Base-by-base conservation (phyloP, 2,888 invertebrate species). In the Cenopis cana region DNA sequence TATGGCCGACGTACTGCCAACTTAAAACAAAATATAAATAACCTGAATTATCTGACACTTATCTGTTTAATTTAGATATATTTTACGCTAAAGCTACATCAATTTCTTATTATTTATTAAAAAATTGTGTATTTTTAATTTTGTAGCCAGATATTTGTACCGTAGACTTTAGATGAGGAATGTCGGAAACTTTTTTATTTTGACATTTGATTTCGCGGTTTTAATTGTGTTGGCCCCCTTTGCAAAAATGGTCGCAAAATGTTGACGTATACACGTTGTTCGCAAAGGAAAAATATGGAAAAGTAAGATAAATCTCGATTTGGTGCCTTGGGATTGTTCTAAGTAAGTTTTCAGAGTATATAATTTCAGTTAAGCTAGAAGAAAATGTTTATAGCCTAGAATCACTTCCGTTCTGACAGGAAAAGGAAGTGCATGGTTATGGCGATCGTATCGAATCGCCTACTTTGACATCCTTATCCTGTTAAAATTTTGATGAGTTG, bases 351-450 rank as follows among this genome's bases (percentile, higher is more conserved):
- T 14, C 11, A 52, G 20, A 38, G 17, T 41, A 17, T 59, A 64
- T 60, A 62, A 64, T 68, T 62, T 65, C 20, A 50, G 36, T 73
- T 11, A 46, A 36, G 52, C 52, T 69, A 69, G 54, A 52, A 64
- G 59, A 73, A 72, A 74, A 75, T 75, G 68, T 73, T 60, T 67
- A 65, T 68, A 68, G 73, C 74, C 69, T 75, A 75, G 72, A 75
- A 68, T 75, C 79, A 89, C 85, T 88, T 89, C 88, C 89, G 88
- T 83, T 82, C 52, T 77, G 85, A 94, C 94, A 95, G 95, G 95
- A 95, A 95, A 94, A 95, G 95, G 95, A 95, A 95, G 94, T 92
- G 88, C 86, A 75, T 82, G 74, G 75, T 83, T 88, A 94, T 93
- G 93, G 94, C 91, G 90, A 90, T 86, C 77, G 76, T 76, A 90